Percentiles rank a stretch among this genome's conserved stretches.
Evolutionary conservation across 1,140 invertebrate genomes (phyloP).

Genomic region (Drosophila oshimai): DNA sequence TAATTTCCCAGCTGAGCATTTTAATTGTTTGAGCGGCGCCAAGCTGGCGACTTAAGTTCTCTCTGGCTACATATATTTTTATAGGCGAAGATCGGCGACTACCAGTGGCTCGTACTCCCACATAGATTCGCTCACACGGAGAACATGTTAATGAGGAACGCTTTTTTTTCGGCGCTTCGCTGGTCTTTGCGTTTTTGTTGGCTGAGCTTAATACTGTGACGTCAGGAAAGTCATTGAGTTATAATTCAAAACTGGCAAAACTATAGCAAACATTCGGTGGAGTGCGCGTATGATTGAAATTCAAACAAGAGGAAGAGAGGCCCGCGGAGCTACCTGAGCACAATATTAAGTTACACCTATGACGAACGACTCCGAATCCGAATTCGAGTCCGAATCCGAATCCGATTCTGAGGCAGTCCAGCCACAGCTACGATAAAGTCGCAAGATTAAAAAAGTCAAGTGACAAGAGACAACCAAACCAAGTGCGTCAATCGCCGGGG

Average conservation of each 20-base stretch:
- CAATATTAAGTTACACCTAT: constrained; percentile 72
- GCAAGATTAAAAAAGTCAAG: constrained; percentile 79
- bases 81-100: constrained; percentile 17
- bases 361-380: constrained; percentile 31
- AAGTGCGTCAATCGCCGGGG: constrained; percentile 67
- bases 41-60: constrained; percentile 1
- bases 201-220: constrained; percentile 71
- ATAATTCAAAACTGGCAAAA: constrained; percentile 68
- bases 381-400: constrained; percentile 16
- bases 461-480: constrained; percentile 73
- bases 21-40: constrained; percentile 30
- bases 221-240: constrained; percentile 78
- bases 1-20: neutral
- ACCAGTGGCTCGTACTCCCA: constrained; percentile 9
- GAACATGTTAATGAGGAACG: constrained; percentile 44
- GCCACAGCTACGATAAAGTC: constrained; percentile 71
- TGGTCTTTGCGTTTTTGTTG: constrained; percentile 17
- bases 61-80: neutral
- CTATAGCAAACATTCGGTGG: constrained; percentile 70
- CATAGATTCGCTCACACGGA: constrained; percentile 9
- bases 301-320: constrained; percentile 30
- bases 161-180: constrained; percentile 11
- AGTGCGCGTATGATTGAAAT: constrained; percentile 32
- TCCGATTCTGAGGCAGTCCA: constrained; percentile 51
- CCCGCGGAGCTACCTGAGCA: constrained; percentile 55